A percentile compares a stretch with the other conserved stretches of the same genome.
phyloP scores from a whole-genome alignment of 2,888 invertebrate genomes.

The Siphlonurus alternatus region DNA sequence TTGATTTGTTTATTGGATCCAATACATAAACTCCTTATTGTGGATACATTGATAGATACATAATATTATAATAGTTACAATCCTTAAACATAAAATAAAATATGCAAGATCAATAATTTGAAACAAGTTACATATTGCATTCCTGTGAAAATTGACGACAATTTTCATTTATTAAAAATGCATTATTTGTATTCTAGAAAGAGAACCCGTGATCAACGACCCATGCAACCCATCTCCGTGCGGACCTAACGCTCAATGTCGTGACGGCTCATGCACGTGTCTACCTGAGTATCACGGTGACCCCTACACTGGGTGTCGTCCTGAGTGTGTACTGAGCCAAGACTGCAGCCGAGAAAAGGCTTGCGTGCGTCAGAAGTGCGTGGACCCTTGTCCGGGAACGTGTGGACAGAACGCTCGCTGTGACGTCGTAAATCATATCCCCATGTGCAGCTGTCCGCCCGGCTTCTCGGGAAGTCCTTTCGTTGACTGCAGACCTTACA shows the following conservation, averaged over 20 bases:
- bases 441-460: conserved; percentile 51
- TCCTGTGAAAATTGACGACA: no score
- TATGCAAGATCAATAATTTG: no score
- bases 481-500: conserved; percentile 20
- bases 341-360: conserved; percentile 49
- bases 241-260: conserved; percentile 35
- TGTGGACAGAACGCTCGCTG: conserved; percentile 63
- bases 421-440: conserved; percentile 57
- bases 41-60: no score
- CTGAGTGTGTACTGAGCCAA: conserved; percentile 48
- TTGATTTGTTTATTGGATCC: no score
- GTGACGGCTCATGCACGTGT: conserved; percentile 34
- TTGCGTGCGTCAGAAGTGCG: conserved; percentile 54
- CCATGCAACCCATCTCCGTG: conserved; percentile 31
- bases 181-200: conserved; percentile 11
- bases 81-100: no score
- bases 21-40: no score
- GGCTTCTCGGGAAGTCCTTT: conserved; percentile 52
- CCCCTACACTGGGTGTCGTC: conserved; percentile 29
- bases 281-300: conserved; percentile 26
- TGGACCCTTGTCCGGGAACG: conserved; percentile 60
- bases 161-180: neutral
- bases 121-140: neutral
- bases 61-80: no score
- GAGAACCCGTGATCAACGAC: conserved; percentile 13